Evolutionary conservation across 1,140 invertebrate species (phyloP).

Genomic region (Drosophila sp.): DNA sequence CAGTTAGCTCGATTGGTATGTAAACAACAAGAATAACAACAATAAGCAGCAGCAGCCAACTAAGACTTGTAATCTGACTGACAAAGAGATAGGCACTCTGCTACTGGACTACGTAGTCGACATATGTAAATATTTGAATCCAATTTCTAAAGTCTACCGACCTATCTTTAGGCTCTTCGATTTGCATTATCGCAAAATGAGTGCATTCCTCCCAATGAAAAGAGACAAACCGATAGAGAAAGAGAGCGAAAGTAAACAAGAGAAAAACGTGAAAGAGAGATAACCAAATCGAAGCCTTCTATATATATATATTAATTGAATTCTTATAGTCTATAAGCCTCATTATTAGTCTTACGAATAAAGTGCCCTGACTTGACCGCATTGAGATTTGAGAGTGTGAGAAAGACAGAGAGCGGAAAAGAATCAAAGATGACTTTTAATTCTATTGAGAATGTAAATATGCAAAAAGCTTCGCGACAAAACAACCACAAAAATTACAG

Average conservation of each 20-base stretch:
- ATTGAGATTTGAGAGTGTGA: neutral
- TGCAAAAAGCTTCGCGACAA: no score
- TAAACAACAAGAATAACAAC: conserved; percentile 42
- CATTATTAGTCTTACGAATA: neutral
- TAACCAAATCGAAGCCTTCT: neutral
- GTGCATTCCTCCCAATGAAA: neutral
- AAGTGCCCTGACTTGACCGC: neutral
- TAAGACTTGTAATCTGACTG: neutral
- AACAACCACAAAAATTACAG: no score
- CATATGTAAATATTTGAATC: conserved; percentile 40
- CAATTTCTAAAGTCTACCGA: conserved; percentile 6
- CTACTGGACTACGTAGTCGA: neutral
- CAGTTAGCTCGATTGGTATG: conserved; percentile 30
- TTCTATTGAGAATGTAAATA: neutral
- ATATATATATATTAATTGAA: no score
- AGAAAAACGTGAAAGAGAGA: neutral
- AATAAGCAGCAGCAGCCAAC: neutral
- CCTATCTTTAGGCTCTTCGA: neutral
- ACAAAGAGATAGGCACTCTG: neutral
- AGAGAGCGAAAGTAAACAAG: neutral
- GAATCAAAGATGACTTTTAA: neutral
- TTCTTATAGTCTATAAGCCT: no score
- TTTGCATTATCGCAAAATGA: neutral
- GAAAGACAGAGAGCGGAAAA: neutral
- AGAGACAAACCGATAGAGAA: neutral